These are phyloP conservation scores for Eumacrocentrus americanus DNA, from an alignment of 2,888 invertebrate species.

Conservation along the genomic window DNA sequence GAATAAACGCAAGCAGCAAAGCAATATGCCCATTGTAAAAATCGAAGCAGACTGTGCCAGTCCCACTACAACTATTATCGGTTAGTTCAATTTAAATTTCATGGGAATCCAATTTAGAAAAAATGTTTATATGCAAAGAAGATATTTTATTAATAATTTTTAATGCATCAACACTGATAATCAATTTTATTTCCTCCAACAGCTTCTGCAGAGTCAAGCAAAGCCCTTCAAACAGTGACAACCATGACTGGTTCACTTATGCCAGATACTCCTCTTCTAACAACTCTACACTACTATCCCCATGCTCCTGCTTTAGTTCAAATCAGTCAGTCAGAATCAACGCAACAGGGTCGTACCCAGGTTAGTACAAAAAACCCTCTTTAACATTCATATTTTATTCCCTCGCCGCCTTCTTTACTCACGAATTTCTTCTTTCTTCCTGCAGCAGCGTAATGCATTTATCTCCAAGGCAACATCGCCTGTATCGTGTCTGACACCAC, in stretches of 20 bases:
- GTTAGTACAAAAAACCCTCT: constrained; percentile 39
- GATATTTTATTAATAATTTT: too few relatives aligned
- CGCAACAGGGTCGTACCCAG: constrained; percentile 54
- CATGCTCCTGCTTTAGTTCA: constrained; percentile 56
- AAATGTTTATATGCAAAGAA: too few relatives aligned
- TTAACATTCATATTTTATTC: not conserved
- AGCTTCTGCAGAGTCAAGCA: constrained; percentile 57
- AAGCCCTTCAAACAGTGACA: constrained; percentile 55
- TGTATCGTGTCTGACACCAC: constrained; percentile 70
- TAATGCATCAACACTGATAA: too few relatives aligned
- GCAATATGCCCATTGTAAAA: constrained; percentile 69
- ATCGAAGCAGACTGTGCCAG: constrained; percentile 70
- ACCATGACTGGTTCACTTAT: constrained; percentile 54
- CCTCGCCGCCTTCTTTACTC: constrained; percentile 10
- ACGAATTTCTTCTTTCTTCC: constrained; percentile 29
- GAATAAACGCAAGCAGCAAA: constrained; percentile 65
- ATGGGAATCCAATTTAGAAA: too few relatives aligned
- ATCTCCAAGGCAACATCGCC: constrained; percentile 62
- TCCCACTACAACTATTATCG: constrained; percentile 55
- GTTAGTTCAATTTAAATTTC: constrained; percentile 36
- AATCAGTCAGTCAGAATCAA: constrained; percentile 55
- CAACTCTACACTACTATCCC: constrained; percentile 58
- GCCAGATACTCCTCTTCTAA: constrained; percentile 54
- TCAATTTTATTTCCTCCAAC: too few relatives aligned
- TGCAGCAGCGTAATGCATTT: constrained; percentile 52